A percentile compares a stretch with the other conserved stretches of the same genome.
These are phyloP conservation scores for Cremastinae sp. DNA, from an alignment of 2,888 invertebrate species.

Conservation along the genomic window DNA sequence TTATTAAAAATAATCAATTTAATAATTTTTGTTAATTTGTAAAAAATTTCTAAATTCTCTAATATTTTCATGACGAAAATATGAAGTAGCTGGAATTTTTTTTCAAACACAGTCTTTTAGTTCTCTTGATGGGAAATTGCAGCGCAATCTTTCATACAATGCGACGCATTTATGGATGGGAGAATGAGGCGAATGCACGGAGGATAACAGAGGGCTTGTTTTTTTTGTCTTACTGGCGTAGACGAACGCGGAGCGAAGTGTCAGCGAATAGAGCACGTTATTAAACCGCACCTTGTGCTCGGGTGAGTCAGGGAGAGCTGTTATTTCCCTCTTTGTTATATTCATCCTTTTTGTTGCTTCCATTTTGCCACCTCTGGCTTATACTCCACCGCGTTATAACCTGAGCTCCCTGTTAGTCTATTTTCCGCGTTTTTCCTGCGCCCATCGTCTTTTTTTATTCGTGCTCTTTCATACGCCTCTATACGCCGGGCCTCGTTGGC, in stretches of 20 bases:
- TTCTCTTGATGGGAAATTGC: constrained; percentile 22
- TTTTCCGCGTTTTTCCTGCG: too few relatives aligned
- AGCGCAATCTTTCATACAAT: background rate
- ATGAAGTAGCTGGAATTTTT: too few relatives aligned
- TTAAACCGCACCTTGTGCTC: constrained; percentile 45
- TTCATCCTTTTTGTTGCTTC: constrained; percentile 40
- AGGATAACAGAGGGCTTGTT: constrained; percentile 13
- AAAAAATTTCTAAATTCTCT: too few relatives aligned
- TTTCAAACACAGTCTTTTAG: too few relatives aligned
- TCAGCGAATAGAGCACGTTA: constrained; percentile 46
- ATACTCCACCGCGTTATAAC: constrained; percentile 25
- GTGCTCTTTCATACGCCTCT: constrained; percentile 18
- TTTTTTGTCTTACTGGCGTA: background rate
- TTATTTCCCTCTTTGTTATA: constrained; percentile 45
- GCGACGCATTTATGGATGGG: background rate
- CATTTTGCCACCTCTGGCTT: constrained; percentile 36
- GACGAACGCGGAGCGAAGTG: constrained; percentile 8
- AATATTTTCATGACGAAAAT: too few relatives aligned
- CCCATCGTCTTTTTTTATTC: constrained; percentile 15
- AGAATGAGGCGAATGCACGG: constrained; percentile 4
- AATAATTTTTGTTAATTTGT: too few relatives aligned
- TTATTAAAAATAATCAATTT: too few relatives aligned
- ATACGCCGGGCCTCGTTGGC: constrained; percentile 28
- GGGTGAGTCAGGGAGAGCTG: constrained; percentile 16
- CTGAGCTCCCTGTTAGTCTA: too few relatives aligned